Evolutionary conservation across 2,888 invertebrate species (phyloP).

Genomic region (Pammene aurita): DNA sequence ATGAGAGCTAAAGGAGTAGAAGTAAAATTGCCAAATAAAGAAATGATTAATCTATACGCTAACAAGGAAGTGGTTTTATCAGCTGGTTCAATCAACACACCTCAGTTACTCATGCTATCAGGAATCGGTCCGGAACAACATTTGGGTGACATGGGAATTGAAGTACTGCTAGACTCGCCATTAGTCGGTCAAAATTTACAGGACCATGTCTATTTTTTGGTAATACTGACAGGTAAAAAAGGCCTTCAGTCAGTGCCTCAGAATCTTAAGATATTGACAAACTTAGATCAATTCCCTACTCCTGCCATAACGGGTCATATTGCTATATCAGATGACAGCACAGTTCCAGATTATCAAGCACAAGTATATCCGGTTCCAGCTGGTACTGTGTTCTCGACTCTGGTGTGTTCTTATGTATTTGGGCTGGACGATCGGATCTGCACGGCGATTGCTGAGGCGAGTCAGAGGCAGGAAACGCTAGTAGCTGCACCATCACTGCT

Average conservation of each 20-base stretch:
- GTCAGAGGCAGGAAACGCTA: neutral
- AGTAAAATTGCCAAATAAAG: slow-evolving; percentile 48
- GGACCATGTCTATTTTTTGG: slow-evolving; percentile 57
- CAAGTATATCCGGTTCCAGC: neutral
- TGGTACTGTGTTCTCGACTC: neutral
- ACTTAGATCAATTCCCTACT: slow-evolving; percentile 51
- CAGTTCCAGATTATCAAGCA: slow-evolving; percentile 7
- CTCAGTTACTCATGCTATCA: slow-evolving; percentile 64
- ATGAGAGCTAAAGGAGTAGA: slow-evolving; percentile 56
- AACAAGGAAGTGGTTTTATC: slow-evolving; percentile 61
- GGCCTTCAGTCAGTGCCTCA: slow-evolving; percentile 7
- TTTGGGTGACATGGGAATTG: slow-evolving; percentile 53
- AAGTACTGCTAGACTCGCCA: slow-evolving; percentile 53
- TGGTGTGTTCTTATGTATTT: slow-evolving; percentile 4
- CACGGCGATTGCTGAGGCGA: neutral
- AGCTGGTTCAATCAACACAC: slow-evolving; percentile 61
- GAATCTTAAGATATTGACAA: neutral
- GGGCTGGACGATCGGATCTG: slow-evolving; percentile 3
- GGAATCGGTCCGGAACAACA: slow-evolving; percentile 62
- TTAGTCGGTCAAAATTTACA: slow-evolving; percentile 61
- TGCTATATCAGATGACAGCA: neutral
- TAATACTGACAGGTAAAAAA: slow-evolving; percentile 51
- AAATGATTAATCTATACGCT: slow-evolving; percentile 47
- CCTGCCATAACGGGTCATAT: slow-evolving; percentile 54
- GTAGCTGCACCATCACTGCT: neutral